These are phyloP conservation scores for Cygnus olor DNA, from an alignment of 2,797 vertebrate species.

Conservation along the genomic window DNA sequence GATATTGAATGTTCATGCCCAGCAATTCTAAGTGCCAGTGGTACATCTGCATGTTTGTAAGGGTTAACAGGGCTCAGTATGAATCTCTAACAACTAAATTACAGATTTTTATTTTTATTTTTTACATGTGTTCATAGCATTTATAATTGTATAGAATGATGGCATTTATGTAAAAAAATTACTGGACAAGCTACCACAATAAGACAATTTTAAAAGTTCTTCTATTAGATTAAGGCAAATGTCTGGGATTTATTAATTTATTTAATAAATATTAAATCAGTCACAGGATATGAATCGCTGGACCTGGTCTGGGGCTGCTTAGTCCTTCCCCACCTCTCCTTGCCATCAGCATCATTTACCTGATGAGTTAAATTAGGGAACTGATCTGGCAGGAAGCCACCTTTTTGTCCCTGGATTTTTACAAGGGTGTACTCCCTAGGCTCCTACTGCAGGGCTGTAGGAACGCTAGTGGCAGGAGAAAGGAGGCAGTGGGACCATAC, in stretches of 20 bases:
- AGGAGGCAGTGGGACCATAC: background rate
- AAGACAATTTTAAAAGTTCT: background rate
- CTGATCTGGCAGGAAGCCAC: background rate
- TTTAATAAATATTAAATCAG: too few species aligned
- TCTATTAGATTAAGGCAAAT: background rate
- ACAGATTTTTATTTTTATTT: background rate
- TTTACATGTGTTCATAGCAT: background rate
- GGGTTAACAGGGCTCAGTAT: background rate
- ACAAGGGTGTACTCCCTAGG: background rate
- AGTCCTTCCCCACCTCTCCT: background rate
- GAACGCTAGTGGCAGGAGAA: background rate
- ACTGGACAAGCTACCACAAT: background rate
- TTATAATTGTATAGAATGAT: background rate
- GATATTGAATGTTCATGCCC: background rate
- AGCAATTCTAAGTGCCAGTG: background rate
- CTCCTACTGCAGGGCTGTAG: background rate
- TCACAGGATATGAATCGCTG: background rate
- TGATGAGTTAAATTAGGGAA: background rate
- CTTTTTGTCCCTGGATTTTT: background rate
- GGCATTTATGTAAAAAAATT: background rate
- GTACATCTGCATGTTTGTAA: background rate
- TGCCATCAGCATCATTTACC: background rate
- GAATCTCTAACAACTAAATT: background rate
- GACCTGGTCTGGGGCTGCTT: background rate
- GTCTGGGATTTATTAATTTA: too few species aligned